Percentiles rank a stretch among this genome's conserved stretches.
These are phyloP conservation scores for Neodontobutis hainanensis DNA, from an alignment of 2,113 vertebrate species.

Conservation along the genomic window DNA sequence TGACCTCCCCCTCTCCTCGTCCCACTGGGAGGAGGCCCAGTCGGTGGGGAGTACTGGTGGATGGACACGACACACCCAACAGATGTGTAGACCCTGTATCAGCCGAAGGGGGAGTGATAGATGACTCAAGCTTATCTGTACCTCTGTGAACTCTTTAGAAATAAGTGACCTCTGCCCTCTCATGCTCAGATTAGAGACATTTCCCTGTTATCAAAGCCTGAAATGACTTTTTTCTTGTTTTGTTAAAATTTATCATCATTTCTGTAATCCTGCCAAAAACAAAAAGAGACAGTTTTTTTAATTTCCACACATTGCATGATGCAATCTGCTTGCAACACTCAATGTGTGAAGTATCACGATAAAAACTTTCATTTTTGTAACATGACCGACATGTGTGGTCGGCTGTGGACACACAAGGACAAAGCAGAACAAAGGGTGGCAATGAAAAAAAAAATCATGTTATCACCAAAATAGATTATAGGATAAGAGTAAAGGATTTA, in stretches of 20 bases:
- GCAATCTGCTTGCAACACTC: constrained; percentile 42
- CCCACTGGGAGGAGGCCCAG: constrained; percentile 40
- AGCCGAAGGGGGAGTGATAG: constrained; percentile 1
- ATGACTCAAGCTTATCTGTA: constrained; percentile 38
- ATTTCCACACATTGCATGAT: constrained; percentile 19
- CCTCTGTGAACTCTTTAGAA: constrained; percentile 16
- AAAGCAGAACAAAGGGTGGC: neutral
- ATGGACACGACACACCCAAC: constrained; percentile 51
- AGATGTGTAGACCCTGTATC: constrained; percentile 53
- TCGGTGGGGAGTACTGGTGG: constrained; percentile 9
- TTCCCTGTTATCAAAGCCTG: constrained; percentile 12
- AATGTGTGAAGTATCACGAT: constrained; percentile 4
- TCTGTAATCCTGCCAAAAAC: neutral
- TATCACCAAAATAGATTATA: neutral
- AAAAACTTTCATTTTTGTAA: constrained; percentile 2
- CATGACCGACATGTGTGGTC: constrained; percentile 8
- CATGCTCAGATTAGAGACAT: constrained; percentile 15
- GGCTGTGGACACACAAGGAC: constrained; percentile 2
- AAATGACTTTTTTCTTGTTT: constrained; percentile 3
- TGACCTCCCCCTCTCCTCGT: constrained; percentile 7
- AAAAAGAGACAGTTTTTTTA: neutral
- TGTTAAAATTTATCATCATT: neutral
- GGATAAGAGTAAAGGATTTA: neutral
- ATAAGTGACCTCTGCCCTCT: constrained; percentile 1
- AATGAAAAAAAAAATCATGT: neutral